Base-by-base conservation (phyloP, 2,888 invertebrate genomes). In the Scaeva pyrastri region DNA sequence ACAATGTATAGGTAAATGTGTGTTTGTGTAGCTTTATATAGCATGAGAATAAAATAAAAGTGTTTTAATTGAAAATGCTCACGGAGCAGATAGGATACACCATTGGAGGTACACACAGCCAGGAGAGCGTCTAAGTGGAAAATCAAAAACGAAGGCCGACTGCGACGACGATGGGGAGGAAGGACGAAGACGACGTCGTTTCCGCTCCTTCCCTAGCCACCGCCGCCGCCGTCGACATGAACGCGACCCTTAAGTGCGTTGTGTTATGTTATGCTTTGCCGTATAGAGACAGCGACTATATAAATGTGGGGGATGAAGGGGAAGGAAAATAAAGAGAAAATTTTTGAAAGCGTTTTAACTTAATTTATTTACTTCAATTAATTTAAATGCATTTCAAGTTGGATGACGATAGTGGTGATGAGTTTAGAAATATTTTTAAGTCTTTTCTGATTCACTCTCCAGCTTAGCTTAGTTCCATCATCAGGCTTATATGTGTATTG, bases 331-430 rank as follows among this genome's bases (percentile, higher is more conserved):
- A 68, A 12, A 16, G 72, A 72, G 62, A 36, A 56, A 71, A 64
- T 64, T 77, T n/a, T 81, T 73, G 74, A 86, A 86, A 86, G 58
- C 86, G 77, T 78, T 86, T 86, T 86, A 86, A 86, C 86, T 82
- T 86, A 81, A 86, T 86, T 86, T 78, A 86, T 78, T 86, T 86
- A 86, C 86, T 86, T 86, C 86, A 86, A 86, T 86, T 86, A 86
- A 86, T 78, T 82, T 82, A 81, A 86, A 86, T 86, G 86, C 82
- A 82, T 86, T 86, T 86, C 71, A 78, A 41, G 73, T 52, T 52
- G 56, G 50, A 60, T 48, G 74, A 71, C 52, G 73, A 79, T 79
- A 75, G 77, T 64, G 77, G 71, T 86, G 81, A 82, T 82, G 82
- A 66, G 71, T 71, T 86, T 86, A 86, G 86, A 82, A 86, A 71